A percentile compares a stretch with the other conserved stretches of the same genome.
phyloP scores from a whole-genome alignment of 2,113 vertebrate species.

The Rallus limicola region DNA sequence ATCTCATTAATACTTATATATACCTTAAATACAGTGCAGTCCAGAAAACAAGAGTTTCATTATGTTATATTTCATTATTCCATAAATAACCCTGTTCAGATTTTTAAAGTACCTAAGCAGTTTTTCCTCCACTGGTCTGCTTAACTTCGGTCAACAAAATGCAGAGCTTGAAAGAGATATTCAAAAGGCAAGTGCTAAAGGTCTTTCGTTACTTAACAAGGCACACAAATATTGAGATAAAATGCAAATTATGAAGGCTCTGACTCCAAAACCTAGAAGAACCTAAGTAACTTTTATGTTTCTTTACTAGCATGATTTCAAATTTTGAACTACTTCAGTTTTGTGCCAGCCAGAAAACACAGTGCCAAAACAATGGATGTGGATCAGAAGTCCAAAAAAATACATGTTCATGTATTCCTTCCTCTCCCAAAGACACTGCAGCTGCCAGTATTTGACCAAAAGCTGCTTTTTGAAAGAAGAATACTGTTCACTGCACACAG shows the following conservation, averaged over 20 bases:
- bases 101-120: neutral
- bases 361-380: neutral
- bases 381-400: neutral
- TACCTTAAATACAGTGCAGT: neutral
- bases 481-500: neutral
- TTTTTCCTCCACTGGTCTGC: neutral
- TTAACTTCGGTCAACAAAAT: neutral
- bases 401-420: neutral
- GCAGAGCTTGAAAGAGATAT: neutral
- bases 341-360: neutral
- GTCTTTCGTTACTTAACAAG: neutral
- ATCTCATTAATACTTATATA: neutral
- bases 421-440: neutral
- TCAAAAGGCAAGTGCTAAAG: slow-evolving; percentile 1
- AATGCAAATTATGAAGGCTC: neutral
- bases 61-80: neutral
- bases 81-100: neutral
- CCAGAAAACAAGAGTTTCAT: neutral
- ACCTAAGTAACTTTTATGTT: neutral
- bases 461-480: neutral
- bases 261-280: neutral
- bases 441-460: neutral
- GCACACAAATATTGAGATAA: neutral
- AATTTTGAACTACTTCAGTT: neutral
- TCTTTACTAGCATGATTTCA: neutral